These are phyloP conservation scores for Galerucella nymphaeae DNA, from an alignment of 2,888 invertebrate genomes.

Conservation along the genomic window DNA sequence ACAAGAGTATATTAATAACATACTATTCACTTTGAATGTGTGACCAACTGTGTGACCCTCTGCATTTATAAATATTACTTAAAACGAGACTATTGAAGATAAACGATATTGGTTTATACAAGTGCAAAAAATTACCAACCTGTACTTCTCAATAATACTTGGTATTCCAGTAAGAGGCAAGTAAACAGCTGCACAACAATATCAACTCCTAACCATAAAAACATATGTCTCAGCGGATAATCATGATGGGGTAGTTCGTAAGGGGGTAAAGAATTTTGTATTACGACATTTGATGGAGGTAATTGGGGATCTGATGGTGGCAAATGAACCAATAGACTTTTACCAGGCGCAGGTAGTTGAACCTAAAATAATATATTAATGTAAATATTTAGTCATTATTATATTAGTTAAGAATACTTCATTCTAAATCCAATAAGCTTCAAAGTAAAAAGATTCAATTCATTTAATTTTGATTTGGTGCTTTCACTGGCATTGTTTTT, in stretches of 20 bases:
- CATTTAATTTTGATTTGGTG: too few species aligned
- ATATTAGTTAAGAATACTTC: too few species aligned
- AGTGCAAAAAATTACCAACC: slow-evolving; percentile 67
- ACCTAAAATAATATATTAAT: slow-evolving; percentile 50
- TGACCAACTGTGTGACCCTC: too few species aligned
- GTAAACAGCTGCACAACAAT: slow-evolving; percentile 93
- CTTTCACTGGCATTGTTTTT: too few species aligned
- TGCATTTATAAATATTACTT: too few species aligned
- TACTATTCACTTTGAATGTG: too few species aligned
- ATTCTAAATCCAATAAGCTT: too few species aligned
- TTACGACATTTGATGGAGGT: slow-evolving; percentile 73
- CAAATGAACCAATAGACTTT: slow-evolving; percentile 82
- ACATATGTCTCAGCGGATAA: slow-evolving; percentile 89
- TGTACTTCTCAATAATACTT: slow-evolving; percentile 92
- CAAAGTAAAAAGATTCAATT: too few species aligned
- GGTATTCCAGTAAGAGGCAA: slow-evolving; percentile 95
- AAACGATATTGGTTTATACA: too few species aligned
- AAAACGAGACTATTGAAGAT: too few species aligned
- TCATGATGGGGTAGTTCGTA: slow-evolving; percentile 95
- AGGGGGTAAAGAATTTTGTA: slow-evolving; percentile 81
- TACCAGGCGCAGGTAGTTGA: slow-evolving; percentile 84
- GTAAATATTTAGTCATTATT: not conserved
- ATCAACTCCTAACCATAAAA: slow-evolving; percentile 90
- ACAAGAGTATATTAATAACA: slow-evolving; percentile 30
- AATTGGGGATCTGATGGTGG: slow-evolving; percentile 78